These are phyloP conservation scores for Mystacides longicornis DNA, from an alignment of 2,888 invertebrate genomes.

Conservation along the genomic window DNA sequence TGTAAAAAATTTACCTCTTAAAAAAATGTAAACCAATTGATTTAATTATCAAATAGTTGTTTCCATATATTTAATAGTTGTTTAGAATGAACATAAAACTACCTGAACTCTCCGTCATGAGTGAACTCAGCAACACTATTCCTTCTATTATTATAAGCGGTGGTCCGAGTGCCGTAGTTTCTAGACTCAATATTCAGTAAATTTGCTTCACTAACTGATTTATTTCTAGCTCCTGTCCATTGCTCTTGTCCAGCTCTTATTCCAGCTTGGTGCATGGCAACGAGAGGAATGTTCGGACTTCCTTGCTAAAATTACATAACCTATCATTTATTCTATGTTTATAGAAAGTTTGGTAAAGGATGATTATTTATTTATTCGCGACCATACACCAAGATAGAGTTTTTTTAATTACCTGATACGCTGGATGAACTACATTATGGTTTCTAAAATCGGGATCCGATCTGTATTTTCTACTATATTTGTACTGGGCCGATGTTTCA, in stretches of 20 bases:
- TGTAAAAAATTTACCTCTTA: too few species aligned
- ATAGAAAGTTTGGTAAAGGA: too few species aligned
- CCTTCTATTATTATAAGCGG: slow-evolving; percentile 43
- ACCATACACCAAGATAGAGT: too few species aligned
- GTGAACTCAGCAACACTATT: slow-evolving; percentile 55
- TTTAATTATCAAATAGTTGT: too few species aligned
- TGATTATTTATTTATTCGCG: too few species aligned
- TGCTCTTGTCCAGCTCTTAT: slow-evolving; percentile 48
- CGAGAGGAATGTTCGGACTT: slow-evolving; percentile 49
- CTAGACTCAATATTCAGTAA: slow-evolving; percentile 56
- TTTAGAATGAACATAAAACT: background rate
- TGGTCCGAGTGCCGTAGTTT: slow-evolving; percentile 38
- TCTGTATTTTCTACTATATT: slow-evolving; percentile 65
- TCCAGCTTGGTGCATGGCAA: slow-evolving; percentile 64
- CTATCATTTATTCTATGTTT: too few species aligned
- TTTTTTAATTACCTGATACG: slow-evolving; percentile 48
- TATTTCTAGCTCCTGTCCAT: slow-evolving; percentile 45
- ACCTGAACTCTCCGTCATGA: slow-evolving; percentile 34
- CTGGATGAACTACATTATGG: slow-evolving; percentile 49
- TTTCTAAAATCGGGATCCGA: slow-evolving; percentile 82
- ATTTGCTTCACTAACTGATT: slow-evolving; percentile 84
- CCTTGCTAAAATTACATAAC: slow-evolving; percentile 6
- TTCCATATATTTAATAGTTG: background rate
- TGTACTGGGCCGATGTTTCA: slow-evolving; percentile 59
- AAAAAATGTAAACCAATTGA: too few species aligned